phyloP scores from a whole-genome alignment of 2,797 vertebrate genomes.

The Hypotaenidia philippensis region DNA sequence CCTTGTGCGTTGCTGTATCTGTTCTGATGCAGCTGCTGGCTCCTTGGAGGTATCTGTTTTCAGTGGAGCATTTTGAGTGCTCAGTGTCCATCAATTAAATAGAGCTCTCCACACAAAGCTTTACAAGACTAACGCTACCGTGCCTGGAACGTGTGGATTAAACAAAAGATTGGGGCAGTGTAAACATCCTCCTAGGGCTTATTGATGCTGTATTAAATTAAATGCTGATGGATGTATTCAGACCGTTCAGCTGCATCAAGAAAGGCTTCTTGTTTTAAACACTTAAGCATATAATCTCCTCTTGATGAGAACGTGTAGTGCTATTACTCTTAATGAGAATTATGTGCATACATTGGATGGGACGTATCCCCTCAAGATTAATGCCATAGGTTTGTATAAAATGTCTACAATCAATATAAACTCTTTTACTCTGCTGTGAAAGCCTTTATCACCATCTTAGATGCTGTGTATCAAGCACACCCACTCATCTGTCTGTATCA shows the following conservation, averaged over 20 bases:
- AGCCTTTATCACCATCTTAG: constrained; percentile 35
- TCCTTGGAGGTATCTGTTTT: constrained; percentile 63
- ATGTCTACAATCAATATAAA: constrained; percentile 56
- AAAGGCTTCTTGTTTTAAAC: constrained; percentile 71
- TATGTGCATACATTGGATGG: constrained; percentile 37
- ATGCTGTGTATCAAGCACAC: not conserved
- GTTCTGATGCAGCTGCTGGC: constrained; percentile 54
- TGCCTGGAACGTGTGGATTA: constrained; percentile 65
- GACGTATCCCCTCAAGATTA: not conserved
- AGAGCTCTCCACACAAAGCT: constrained; percentile 60
- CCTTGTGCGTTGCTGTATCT: constrained; percentile 35
- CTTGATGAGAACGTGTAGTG: constrained; percentile 55
- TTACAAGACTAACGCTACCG: constrained; percentile 52
- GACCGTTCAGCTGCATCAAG: constrained; percentile 60
- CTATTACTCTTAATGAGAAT: constrained; percentile 63
- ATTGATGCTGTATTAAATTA: constrained; percentile 69
- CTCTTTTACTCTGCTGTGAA: constrained; percentile 19
- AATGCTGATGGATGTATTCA: constrained; percentile 69
- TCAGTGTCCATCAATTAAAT: constrained; percentile 61
- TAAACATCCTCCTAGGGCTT: constrained; percentile 71
- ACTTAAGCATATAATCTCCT: constrained; percentile 64
- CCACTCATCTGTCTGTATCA: constrained; percentile 16
- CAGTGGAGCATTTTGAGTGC: constrained; percentile 45
- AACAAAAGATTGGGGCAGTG: constrained; percentile 67
- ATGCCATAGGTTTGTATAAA: constrained; percentile 44